Conservation (phyloP, 2,113 vertebrate genomes). For the Callithrix jacchus region DNA sequence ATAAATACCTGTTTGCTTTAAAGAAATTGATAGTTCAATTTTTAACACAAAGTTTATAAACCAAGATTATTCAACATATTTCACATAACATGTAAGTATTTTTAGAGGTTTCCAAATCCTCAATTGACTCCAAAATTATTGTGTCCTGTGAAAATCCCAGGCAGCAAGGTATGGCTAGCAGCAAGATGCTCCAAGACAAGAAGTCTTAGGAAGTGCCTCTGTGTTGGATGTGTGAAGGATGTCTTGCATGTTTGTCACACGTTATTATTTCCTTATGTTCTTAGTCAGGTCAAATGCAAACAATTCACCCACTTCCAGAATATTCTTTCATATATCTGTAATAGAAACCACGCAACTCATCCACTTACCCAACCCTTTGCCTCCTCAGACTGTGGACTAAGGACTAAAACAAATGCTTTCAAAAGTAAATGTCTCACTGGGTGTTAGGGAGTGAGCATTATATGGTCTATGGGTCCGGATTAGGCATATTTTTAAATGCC, state of each 20-base stretch:
- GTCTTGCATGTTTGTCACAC: neutral
- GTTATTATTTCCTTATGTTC: neutral
- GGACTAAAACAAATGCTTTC: neutral
- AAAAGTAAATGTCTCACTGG: neutral
- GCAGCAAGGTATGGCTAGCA: too few relatives aligned
- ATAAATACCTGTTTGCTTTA: neutral
- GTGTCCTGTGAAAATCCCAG: neutral
- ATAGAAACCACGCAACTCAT: neutral
- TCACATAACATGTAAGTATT: neutral
- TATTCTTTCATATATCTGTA: neutral
- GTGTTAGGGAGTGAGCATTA: neutral
- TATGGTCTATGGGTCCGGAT: neutral
- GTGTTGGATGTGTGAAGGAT: neutral
- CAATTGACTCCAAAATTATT: neutral
- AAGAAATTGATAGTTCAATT: neutral
- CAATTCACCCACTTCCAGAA: neutral
- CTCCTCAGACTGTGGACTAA: neutral
- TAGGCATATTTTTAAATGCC: neutral
- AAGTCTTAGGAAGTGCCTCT: neutral
- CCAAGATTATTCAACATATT: neutral
- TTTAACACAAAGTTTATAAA: neutral
- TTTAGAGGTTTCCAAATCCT: neutral
- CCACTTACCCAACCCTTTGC: too few relatives aligned
- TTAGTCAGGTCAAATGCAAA: neutral
- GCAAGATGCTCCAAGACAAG: neutral